Conservation (phyloP, 2,113 vertebrate species). For the Illadopsis cleaveri region DNA sequence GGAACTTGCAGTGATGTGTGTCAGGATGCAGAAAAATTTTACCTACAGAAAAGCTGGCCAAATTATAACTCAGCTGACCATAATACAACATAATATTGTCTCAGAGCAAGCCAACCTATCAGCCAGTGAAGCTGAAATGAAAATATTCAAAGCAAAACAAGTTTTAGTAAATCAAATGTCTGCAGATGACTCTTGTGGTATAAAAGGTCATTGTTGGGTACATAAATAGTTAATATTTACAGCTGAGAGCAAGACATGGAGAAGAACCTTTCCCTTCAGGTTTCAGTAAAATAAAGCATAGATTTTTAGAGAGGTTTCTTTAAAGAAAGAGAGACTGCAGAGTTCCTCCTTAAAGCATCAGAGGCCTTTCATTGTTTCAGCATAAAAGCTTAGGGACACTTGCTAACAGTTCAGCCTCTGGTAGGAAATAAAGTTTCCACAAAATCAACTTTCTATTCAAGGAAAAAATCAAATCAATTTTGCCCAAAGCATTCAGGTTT, state of each 20-base stretch:
- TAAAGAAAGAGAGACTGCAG: not conserved
- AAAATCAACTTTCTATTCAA: not conserved
- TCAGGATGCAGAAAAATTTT: not conserved
- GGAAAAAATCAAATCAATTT: not conserved
- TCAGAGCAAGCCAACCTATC: constrained; percentile 1
- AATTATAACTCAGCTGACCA: constrained; percentile 26
- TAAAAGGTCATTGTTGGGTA: not conserved
- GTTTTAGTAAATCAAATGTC: not conserved
- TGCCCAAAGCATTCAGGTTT: not conserved
- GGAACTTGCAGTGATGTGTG: not conserved
- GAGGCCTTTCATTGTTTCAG: not conserved
- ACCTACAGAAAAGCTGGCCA: not conserved
- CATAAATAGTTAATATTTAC: not conserved
- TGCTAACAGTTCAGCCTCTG: not conserved
- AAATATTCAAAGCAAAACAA: not conserved
- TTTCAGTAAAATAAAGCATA: not conserved
- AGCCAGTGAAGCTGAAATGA: not conserved
- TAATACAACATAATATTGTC: not conserved
- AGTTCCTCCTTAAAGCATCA: not conserved
- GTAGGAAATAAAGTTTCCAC: not conserved
- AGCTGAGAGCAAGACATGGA: not conserved
- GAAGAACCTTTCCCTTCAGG: not conserved
- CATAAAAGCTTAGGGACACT: not conserved
- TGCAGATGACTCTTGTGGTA: not conserved
- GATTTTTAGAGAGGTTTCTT: not conserved